A percentile compares a stretch with the other conserved stretches of the same genome.
phyloP scores from a whole-genome alignment of 2,888 invertebrate species.

The Meta bourneti region DNA sequence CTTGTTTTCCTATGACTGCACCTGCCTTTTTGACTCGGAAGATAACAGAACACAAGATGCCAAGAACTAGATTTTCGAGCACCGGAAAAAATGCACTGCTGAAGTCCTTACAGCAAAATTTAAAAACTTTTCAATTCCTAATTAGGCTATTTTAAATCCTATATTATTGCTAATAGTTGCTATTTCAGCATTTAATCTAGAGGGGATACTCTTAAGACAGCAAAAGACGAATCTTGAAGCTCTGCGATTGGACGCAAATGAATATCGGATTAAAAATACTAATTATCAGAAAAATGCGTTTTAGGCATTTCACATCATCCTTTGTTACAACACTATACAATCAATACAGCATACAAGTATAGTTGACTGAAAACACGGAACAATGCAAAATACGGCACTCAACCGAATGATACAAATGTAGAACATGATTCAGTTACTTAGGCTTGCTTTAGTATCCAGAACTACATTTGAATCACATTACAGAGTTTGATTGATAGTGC shows the following conservation, averaged over 20 bases:
- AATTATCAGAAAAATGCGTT: conserved; percentile 46
- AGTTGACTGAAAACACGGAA: conserved; percentile 10
- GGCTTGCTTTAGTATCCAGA: background rate
- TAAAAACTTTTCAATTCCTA: conserved; percentile 31
- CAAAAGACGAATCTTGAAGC: conserved; percentile 67
- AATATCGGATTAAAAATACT: conserved; percentile 42
- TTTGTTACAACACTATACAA: conserved; percentile 27
- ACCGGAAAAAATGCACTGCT: conserved; percentile 28
- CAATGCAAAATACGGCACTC: background rate
- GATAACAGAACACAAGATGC: conserved; percentile 11
- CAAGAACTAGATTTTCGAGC: conserved; percentile 53
- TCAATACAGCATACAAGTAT: conserved; percentile 22
- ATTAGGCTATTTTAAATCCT: conserved; percentile 60
- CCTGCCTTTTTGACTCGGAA: too few relatives aligned
- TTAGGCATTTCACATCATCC: conserved; percentile 31
- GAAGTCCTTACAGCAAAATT: conserved; percentile 25
- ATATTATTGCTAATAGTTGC: conserved; percentile 60
- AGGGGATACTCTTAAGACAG: conserved; percentile 60
- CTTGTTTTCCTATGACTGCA: too few relatives aligned
- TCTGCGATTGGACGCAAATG: conserved; percentile 75
- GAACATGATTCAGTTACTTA: background rate
- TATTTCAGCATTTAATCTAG: conserved; percentile 58
- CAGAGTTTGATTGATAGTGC: background rate
- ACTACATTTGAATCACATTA: background rate
- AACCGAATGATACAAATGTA: background rate